Evolutionary conservation across 2,888 invertebrate species (phyloP).

Genomic region (Athalia circularis): DNA sequence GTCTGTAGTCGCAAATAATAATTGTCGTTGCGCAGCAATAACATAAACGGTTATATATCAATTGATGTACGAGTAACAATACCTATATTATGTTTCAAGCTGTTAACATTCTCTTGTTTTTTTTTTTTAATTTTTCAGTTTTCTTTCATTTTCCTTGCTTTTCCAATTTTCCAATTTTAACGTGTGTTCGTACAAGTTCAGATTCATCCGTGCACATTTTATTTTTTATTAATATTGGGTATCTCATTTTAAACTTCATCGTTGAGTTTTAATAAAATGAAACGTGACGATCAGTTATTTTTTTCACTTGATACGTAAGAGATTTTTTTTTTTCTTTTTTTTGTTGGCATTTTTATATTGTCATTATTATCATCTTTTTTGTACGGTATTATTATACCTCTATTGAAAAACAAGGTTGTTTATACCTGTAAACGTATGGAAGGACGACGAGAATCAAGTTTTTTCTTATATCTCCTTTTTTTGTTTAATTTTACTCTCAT

Average conservation of each 20-base stretch:
- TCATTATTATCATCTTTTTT: not conserved
- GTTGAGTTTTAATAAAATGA: not conserved
- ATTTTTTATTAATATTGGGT: too few species aligned
- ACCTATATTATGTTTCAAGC: not conserved
- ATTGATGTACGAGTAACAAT: not conserved
- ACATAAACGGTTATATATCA: too few species aligned
- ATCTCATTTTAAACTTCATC: too few species aligned
- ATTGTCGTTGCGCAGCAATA: too few species aligned
- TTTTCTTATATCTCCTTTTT: not conserved
- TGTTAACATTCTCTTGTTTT: not conserved
- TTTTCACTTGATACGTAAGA: not conserved
- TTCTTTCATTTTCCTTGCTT: not conserved
- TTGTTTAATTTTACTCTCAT: too few species aligned
- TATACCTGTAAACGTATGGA: not conserved
- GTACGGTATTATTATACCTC: not conserved
- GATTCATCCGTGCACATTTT: too few species aligned
- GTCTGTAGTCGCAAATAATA: too few species aligned
- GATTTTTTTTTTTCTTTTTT: not conserved
- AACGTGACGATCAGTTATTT: not conserved
- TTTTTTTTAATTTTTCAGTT: not conserved
- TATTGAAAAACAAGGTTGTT: not conserved
- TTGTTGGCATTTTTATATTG: too few species aligned
- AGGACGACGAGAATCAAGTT: slow-evolving; percentile 19
- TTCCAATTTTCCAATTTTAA: not conserved
- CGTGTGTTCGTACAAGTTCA: not conserved